Evolutionary conservation across 2,888 invertebrate species (phyloP), one percentile per base, ranked within the genome.

Genomic region (Autographa pulchrina): DNA sequence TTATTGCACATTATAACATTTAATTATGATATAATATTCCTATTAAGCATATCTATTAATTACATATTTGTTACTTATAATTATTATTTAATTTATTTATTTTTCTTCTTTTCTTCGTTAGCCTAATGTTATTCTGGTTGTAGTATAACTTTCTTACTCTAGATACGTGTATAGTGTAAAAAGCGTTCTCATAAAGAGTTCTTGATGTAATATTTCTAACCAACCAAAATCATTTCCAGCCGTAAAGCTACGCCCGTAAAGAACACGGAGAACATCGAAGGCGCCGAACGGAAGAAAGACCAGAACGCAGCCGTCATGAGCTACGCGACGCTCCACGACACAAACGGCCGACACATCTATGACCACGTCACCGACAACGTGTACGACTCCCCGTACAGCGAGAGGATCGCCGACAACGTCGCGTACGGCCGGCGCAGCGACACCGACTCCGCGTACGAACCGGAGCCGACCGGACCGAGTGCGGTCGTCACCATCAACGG

Each of bases 221-320:
- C 43, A 16, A 43, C 11, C 38, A 43, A 14, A 16, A 56, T 61
- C 13, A 38, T 13, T 31, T 61, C 14, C 90, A 98, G 98, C 69
- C 97, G 98, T 61, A 98, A 98, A 96, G 98, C 98, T 20, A 97
- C 98, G 2, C 98, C 98, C 0, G 98, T 98, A 0, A 98, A 98
- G 90, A 98, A 98, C 89, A 98, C 98, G 0, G 98, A 98, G 90
- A 98, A 98, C 90, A 97, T 98, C 58, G 98, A 98, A 93, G 98
- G 98, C 0, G 98, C 98, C 0, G 98, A 98, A 86, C 96, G 98
- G 18, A 98, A 98, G 87, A 98, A 98, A 90, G 98, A 98, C 88
- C 97, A 98, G 86, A 98, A 97, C 88, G 98, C 98, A 0, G 98
- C 98, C 0, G 98, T 98, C 0, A 98, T 98, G 98, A 98, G 98